These are phyloP conservation scores for Pteromalus puparum DNA, from an alignment of 1,140 invertebrate species.

Conservation along the genomic window DNA sequence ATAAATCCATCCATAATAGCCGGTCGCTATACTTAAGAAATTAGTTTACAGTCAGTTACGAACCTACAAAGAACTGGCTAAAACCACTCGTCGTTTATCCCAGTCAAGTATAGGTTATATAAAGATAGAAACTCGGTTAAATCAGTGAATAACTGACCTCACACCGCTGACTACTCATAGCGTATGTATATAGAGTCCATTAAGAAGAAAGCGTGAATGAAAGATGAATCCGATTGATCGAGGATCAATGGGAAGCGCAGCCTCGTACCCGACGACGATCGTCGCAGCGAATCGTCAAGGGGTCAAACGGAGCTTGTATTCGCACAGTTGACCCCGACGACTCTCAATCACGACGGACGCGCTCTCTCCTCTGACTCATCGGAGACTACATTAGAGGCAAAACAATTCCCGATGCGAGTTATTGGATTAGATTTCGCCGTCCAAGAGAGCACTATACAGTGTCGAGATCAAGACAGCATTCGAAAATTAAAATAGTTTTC, in stretches of 20 bases:
- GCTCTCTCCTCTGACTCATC: constrained; percentile 67
- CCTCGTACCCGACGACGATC: constrained; percentile 58
- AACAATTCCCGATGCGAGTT: constrained; percentile 19
- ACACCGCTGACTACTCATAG: neutral
- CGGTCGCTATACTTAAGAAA: no score
- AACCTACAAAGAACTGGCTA: no score
- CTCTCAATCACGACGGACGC: constrained; percentile 71
- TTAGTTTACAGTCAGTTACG: no score
- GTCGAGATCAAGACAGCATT: no score
- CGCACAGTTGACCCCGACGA: constrained; percentile 63
- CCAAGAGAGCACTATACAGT: no score
- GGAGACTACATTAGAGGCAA: constrained; percentile 39
- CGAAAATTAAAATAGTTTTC: no score
- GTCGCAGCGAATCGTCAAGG: constrained; percentile 55
- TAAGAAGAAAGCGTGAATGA: constrained; percentile 63
- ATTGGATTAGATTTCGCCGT: constrained; percentile 39
- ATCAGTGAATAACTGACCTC: no score
- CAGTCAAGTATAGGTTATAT: no score
- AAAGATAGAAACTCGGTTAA: no score
- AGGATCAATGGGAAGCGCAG: constrained; percentile 69
- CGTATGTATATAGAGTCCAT: neutral
- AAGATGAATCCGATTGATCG: constrained; percentile 74
- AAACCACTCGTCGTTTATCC: no score
- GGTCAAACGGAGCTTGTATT: constrained; percentile 46
- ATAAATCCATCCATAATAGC: no score